Evolutionary conservation across 2,113 vertebrate genomes (phyloP), one percentile per base, ranked within the genome.

Genomic region (Anseranas semipalmata): DNA sequence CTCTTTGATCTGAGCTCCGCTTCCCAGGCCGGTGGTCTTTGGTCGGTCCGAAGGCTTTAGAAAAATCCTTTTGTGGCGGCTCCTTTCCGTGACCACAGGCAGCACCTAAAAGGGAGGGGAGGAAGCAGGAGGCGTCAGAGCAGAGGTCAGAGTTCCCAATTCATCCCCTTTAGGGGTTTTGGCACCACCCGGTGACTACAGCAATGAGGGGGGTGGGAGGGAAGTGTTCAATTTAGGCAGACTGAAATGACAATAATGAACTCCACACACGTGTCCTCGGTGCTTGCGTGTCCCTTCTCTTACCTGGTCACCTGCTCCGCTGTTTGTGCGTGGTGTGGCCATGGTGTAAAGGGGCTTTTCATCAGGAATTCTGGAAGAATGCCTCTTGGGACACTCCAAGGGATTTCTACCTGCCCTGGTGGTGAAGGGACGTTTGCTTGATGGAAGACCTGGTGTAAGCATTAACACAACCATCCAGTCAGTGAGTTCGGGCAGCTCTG

Each of bases 81-180:
- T 91, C 25, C 70, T 94, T 92, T 90, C 96, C 27, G 6, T 89
- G 92, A 79, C 71, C 76, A 59, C 91, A 53, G 94, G 93, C 93
- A 96, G 95, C 78, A 92, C 94, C 93, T 93, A 41, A 84, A 80
- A 85, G 90, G 93, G 78, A 95, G 89, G 87, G 74, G 83, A 94
- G 83, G 85, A 94, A 93, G 63, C 59, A 32, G 93, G 89, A 92
- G 71, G 79, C 60, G 62, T 93, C 55, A 33, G 87, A 84, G 79
- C 89, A 85, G 92, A 95, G 93, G 91, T 96, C 92, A 92, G 75
- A 80, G 90, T 95, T 96, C 75, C 74, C 90, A 85, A 80, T 92
- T 96, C 82, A 93, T 89, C 58, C 81, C 85, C 75, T 56, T 71
- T 4, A 68, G 86, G 89, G 73, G 53, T 92, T 95, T 93, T 0